Percentiles rank a stretch among this genome's conserved stretches.
phyloP scores from a whole-genome alignment of 2,113 vertebrate genomes.

The Neomonachus schauinslandi region DNA sequence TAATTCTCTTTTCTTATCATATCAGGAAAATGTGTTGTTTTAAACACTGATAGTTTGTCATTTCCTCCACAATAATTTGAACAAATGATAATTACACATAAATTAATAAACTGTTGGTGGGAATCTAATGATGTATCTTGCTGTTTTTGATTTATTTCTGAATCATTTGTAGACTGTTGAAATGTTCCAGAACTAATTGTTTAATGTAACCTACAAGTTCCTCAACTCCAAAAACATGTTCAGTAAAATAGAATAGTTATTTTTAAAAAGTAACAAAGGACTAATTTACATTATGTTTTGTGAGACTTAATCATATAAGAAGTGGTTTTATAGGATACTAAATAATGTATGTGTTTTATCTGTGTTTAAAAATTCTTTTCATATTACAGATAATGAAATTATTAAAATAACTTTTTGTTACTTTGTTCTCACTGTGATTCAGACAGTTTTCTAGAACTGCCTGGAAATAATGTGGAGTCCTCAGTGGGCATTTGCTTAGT shows the following conservation, averaged over 20 bases:
- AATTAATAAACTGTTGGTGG: slow-evolving; percentile 78
- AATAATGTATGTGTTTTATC: neutral
- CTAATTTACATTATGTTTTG: neutral
- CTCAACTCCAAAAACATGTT: slow-evolving; percentile 40
- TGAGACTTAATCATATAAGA: neutral
- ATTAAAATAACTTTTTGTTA: neutral
- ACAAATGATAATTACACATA: slow-evolving; percentile 68
- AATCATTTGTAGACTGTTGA: slow-evolving; percentile 63
- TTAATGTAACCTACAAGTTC: slow-evolving; percentile 42
- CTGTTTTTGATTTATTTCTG: slow-evolving; percentile 72
- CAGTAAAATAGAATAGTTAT: neutral
- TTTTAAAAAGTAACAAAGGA: neutral
- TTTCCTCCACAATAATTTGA: slow-evolving; percentile 60
- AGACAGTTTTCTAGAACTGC: neutral
- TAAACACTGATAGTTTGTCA: slow-evolving; percentile 37
- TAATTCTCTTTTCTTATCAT: neutral
- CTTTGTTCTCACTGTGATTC: neutral
- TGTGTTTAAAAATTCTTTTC: neutral
- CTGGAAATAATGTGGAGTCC: neutral
- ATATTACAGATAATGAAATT: neutral
- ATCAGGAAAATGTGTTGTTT: slow-evolving; percentile 62
- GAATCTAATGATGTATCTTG: slow-evolving; percentile 65
- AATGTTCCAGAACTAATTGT: slow-evolving; percentile 63
- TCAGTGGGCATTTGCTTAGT: neutral
- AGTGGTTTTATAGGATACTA: neutral